Evolutionary conservation across 1,140 invertebrate genomes (phyloP), one percentile per base, ranked within the genome.

Genomic region (Ptiloglossa arizonensis): DNA sequence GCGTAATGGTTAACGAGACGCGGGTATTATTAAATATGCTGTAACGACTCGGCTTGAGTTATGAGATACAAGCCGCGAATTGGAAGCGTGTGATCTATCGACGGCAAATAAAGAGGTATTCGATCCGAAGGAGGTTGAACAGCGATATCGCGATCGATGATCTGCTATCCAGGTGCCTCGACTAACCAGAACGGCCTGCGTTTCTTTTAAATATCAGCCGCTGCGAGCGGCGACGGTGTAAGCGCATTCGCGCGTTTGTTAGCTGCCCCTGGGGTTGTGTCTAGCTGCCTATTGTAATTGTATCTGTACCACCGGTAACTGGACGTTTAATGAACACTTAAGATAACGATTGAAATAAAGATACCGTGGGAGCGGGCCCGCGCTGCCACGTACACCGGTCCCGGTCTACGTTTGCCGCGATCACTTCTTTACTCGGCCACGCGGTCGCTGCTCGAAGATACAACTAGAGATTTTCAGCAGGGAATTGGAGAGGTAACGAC

Each of bases 131-230:
- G 35, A 77, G 67, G 74, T 35, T 62, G 74, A 62, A 70, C 67
- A 77, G 13, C 68, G 68, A 71, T 77, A 77, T 77, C 75, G 48
- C 75, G 75, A 77, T 77, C 75, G 75, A 77, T 77, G 75, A 77
- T 77, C 75, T 71, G 73, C 57, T 70, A 71, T 71, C 68, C 75
- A 70, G 68, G 67, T 70, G 68, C 75, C 75, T 63, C 46, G 56
- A 68, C 57, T 77, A 70, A 70, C 75, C 59, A 71, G 75, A 77
- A 62, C 56, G 24, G 24, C 29, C 13, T 19, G 46, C n/a, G 64
- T 48, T 76, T 77, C 38, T 77, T 67, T 70, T 71, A 54, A 71
- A 77, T 70, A 62, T 77, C 57, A 59, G 29, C 56, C 64, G 48
- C 19, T 24, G 13, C 35, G 27, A 56, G 24, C 50, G 19, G 19